These are phyloP conservation scores for Cerastis leucographa DNA, from an alignment of 2,888 invertebrate species.

Conservation along the genomic window DNA sequence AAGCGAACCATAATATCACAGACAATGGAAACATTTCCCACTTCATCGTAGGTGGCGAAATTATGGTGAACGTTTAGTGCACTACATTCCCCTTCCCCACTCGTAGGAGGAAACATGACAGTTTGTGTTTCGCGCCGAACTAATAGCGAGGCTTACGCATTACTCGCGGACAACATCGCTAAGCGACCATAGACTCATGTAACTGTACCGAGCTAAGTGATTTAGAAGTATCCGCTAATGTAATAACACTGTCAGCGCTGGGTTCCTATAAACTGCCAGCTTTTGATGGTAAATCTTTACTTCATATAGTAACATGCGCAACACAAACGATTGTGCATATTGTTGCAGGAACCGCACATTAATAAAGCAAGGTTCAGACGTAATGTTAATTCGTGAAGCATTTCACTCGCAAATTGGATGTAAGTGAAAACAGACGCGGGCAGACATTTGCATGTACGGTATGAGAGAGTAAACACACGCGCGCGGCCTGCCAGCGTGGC, in stretches of 20 bases:
- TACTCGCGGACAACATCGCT: conserved; percentile 52
- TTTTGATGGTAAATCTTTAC: background rate
- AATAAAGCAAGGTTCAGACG: conserved; percentile 45
- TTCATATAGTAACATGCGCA: background rate
- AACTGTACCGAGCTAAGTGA: conserved; percentile 45
- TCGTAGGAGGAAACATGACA: conserved; percentile 63
- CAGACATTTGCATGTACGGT: conserved; percentile 62
- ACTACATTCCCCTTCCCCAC: conserved; percentile 48
- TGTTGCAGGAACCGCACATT: conserved; percentile 17
- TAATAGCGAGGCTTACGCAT: conserved; percentile 55
- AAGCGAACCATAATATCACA: background rate
- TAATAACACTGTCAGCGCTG: conserved; percentile 33
- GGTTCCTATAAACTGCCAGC: background rate
- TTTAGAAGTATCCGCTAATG: conserved; percentile 52
- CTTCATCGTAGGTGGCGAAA: conserved; percentile 62
- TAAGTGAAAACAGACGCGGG: conserved; percentile 64
- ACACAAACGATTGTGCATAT: background rate
- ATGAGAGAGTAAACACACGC: conserved; percentile 33
- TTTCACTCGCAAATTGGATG: conserved; percentile 62
- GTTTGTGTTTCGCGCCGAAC: conserved; percentile 53
- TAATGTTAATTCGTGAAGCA: conserved; percentile 54
- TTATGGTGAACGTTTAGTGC: conserved; percentile 63
- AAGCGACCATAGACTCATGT: conserved; percentile 50
- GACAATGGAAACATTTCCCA: conserved; percentile 50
- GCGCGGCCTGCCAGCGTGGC: background rate